A percentile compares a stretch with the other conserved stretches of the same genome.
Evolutionary conservation across 2,888 invertebrate species (phyloP).

Genomic region (Lithosia quadra): DNA sequence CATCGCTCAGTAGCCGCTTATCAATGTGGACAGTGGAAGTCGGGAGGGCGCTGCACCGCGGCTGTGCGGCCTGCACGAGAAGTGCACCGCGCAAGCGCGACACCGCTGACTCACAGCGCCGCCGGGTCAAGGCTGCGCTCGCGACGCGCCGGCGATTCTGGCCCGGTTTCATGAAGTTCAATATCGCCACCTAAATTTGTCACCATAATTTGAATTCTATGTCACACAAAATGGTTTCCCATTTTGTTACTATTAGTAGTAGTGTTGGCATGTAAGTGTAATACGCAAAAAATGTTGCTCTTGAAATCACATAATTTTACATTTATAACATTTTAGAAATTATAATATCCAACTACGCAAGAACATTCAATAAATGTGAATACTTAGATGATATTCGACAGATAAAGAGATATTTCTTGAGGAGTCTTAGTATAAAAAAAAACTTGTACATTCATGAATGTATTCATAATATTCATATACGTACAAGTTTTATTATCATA

Average conservation of each 20-base stretch:
- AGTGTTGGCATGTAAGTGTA: neutral
- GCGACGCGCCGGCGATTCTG: slow-evolving; percentile 63
- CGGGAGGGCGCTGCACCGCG: slow-evolving; percentile 25
- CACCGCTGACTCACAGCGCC: slow-evolving; percentile 65
- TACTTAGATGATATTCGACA: slow-evolving; percentile 1
- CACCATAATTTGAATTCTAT: slow-evolving; percentile 31
- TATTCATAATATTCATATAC: no score
- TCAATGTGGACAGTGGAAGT: slow-evolving; percentile 40
- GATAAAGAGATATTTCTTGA: slow-evolving; percentile 1
- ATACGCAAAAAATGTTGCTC: neutral
- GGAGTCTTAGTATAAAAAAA: neutral
- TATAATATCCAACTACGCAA: neutral
- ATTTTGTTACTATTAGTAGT: neutral
- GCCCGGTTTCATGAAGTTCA: slow-evolving; percentile 74
- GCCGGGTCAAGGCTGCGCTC: slow-evolving; percentile 72
- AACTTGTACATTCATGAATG: neutral
- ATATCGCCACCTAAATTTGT: slow-evolving; percentile 59
- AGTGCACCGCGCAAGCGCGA: slow-evolving; percentile 55
- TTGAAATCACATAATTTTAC: neutral
- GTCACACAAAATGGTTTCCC: slow-evolving; percentile 15
- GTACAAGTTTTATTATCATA: neutral
- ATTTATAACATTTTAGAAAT: neutral
- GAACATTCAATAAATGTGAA: neutral
- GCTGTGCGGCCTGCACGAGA: slow-evolving; percentile 37
- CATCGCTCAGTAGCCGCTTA: slow-evolving; percentile 41